Evolutionary conservation across 2,113 vertebrate genomes (phyloP).

Genomic region (Himantopus leucocephalus): DNA sequence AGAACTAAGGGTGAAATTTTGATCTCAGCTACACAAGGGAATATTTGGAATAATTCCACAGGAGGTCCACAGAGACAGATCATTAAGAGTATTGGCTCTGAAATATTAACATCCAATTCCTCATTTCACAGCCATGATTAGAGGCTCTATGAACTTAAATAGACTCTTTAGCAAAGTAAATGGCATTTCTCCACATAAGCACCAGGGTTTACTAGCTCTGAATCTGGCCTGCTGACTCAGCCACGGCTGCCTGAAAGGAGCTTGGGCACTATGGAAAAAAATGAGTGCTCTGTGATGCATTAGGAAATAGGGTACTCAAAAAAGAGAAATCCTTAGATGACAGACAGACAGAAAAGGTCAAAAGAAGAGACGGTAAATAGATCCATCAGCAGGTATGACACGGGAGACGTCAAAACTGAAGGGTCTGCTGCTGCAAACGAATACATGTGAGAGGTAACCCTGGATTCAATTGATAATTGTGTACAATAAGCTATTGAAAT

Average conservation of each 20-base stretch:
- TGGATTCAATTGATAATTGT: background rate
- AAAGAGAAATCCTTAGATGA: background rate
- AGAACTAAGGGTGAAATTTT: slow-evolving; percentile 36
- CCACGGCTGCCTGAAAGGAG: background rate
- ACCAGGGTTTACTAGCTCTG: background rate
- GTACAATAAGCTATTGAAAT: background rate
- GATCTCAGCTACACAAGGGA: slow-evolving; percentile 23
- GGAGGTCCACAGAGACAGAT: slow-evolving; percentile 29
- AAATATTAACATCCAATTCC: slow-evolving; percentile 50
- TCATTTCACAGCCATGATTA: slow-evolving; percentile 54
- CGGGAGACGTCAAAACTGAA: background rate
- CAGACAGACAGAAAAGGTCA: background rate
- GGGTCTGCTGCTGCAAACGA: background rate
- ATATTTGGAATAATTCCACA: slow-evolving; percentile 41
- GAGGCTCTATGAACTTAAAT: slow-evolving; percentile 36
- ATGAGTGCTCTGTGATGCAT: background rate
- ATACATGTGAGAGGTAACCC: background rate
- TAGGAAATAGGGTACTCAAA: background rate
- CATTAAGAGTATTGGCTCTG: slow-evolving; percentile 31
- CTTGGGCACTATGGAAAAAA: background rate
- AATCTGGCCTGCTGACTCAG: slow-evolving; percentile 19
- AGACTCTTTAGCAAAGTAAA: background rate
- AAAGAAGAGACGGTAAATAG: background rate
- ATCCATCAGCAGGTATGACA: background rate
- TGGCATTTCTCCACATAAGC: background rate